Base-by-base conservation (phyloP, 2,113 vertebrate species). In the Murina feae region DNA sequence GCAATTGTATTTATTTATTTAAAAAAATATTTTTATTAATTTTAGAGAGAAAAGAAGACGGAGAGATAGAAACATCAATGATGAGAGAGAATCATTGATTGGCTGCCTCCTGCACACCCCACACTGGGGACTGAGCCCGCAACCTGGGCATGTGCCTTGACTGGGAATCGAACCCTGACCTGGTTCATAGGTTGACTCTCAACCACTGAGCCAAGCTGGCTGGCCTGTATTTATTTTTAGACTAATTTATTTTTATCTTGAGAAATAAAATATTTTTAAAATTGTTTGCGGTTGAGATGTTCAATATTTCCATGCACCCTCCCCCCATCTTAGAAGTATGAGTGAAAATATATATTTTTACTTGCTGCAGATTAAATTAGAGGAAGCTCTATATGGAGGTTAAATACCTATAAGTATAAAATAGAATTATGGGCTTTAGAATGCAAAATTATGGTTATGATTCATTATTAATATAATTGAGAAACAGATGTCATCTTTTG, bases 391-490 rank as follows among this genome's bases (percentile, higher is more conserved):
- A 88, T 63, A 49, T 75, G 35, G 39, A 66, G 39, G 5, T 69
- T 88, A 89, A 92, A 90, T 81, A 39, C 30, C 20, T 87, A 17
- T 65, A 92, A 76, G 25, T 39, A 21, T 75, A 69, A 94, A 88
- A 84, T 51, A 91, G 17, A 80, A 95, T 68, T 89, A 86, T 32
- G 72, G 39, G 51, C 55, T 16, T 76, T 69, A 44, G 18, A 47
- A 49, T 89, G 10, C n/a, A 92, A 89, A 83, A 84, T 8, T 88
- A n/a, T 83, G 63, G 84, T 82, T 75, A 60, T 86, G 55, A 79
- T n/a, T 89, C 20, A 92, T 53, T 44, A n/a, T 78, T 65, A 80
- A 53, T 89, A 78, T 85, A 78, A 63, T 42, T 11, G 32, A 47
- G 9, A 89, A 76, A 39, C 86, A 49, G 49, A 89, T 32, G 6